A percentile compares a stretch with the other conserved stretches of the same genome.
phyloP scores from a whole-genome alignment of 2,888 invertebrate species.

The Euspilapteryx auroguttella region DNA sequence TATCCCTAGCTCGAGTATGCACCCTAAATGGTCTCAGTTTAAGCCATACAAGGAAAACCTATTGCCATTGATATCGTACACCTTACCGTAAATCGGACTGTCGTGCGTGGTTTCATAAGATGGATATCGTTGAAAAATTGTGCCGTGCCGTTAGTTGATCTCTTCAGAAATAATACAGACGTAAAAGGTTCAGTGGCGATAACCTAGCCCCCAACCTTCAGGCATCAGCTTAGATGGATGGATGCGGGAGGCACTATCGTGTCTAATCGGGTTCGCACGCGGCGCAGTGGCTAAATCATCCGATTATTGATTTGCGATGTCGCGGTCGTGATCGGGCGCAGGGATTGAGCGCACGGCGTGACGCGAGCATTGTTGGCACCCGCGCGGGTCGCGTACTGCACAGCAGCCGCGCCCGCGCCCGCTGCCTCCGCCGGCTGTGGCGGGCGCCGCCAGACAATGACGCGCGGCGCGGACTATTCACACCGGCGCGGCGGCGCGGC shows the following conservation, averaged over 20 bases:
- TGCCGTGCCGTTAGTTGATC: conserved; percentile 38
- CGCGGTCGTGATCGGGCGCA: conserved; percentile 57
- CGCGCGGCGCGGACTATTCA: too few relatives aligned
- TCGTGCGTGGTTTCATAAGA: conserved; percentile 36
- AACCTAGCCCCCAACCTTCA: conserved; percentile 40
- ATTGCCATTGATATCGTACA: conserved; percentile 28
- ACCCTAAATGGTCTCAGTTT: conserved; percentile 7
- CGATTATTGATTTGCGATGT: conserved; percentile 61
- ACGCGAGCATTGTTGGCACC: conserved; percentile 45
- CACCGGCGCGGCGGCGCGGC: too few relatives aligned
- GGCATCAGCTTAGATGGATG: conserved; percentile 22
- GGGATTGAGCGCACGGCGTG: conserved; percentile 42
- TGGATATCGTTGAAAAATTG: conserved; percentile 42
- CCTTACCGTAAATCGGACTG: conserved; percentile 33
- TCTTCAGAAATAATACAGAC: conserved; percentile 32
- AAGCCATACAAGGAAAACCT: conserved; percentile 21
- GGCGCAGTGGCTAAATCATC: conserved; percentile 59
- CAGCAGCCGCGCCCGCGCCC: conserved; percentile 11
- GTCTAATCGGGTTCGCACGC: conserved; percentile 60
- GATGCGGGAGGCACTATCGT: conserved; percentile 48
- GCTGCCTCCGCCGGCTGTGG: conserved; percentile 14
- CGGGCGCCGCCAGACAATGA: conserved; percentile 43
- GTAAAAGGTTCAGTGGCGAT: conserved; percentile 35
- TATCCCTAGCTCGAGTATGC: conserved; percentile 10
- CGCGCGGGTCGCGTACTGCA: conserved; percentile 21